Evolutionary conservation across 2,888 invertebrate genomes (phyloP).

Genomic region (Eustalomyia histrio): DNA sequence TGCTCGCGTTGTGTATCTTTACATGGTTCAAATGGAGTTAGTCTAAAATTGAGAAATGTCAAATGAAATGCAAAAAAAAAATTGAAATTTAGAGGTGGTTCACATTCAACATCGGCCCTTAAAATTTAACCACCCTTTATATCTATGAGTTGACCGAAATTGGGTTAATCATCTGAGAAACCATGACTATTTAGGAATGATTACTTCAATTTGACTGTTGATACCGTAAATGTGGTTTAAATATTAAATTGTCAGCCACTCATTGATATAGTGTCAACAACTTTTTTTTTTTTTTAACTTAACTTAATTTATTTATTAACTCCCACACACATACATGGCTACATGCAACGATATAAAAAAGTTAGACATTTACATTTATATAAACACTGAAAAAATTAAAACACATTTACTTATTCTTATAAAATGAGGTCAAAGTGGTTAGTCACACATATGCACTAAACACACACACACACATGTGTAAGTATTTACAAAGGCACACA

Average conservation of each 20-base stretch:
- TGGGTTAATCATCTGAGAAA: neutral
- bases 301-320: conserved; percentile 9
- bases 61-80: too few relatives aligned
- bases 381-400: conserved; percentile 9
- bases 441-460: neutral
- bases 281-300: conserved; percentile 23
- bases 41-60: too few relatives aligned
- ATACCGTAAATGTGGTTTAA: neutral
- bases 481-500: neutral
- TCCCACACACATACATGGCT: neutral
- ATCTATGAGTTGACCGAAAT: too few relatives aligned
- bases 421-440: conserved; percentile 23
- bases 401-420: conserved; percentile 37
- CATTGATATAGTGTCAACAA: conserved; percentile 35
- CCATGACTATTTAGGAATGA: conserved; percentile 10
- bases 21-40: too few relatives aligned
- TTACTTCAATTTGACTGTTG: neutral
- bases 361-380: neutral
- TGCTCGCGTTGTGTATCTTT: too few relatives aligned
- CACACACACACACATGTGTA: neutral
- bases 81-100: too few relatives aligned
- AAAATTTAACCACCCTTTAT: too few relatives aligned
- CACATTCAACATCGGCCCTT: too few relatives aligned
- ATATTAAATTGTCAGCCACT: conserved; percentile 39
- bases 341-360: neutral